These are phyloP conservation scores for Numenius phaeopus DNA, from an alignment of 2,797 vertebrate genomes.

Conservation along the genomic window DNA sequence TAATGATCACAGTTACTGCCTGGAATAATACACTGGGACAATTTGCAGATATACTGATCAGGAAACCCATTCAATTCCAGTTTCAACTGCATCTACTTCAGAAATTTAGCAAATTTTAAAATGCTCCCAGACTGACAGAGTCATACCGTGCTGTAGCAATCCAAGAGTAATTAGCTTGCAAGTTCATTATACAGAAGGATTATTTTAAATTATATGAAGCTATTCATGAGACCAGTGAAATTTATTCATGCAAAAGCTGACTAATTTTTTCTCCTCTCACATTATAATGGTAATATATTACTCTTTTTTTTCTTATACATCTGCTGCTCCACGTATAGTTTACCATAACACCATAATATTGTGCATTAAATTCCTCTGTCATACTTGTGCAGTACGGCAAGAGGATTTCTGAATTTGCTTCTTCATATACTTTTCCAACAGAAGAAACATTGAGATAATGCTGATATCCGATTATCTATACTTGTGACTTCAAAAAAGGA, in stretches of 20 bases:
- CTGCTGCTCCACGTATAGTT: background rate
- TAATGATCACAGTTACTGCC: background rate
- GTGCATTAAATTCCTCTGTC: background rate
- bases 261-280: constrained; percentile 16
- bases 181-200: constrained; percentile 24
- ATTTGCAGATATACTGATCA: background rate
- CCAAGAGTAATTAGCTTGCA: constrained; percentile 15
- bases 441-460: background rate
- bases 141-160: background rate
- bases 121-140: background rate
- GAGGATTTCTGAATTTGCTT: background rate
- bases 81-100: background rate
- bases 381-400: background rate
- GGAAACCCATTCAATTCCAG: background rate
- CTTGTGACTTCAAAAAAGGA: background rate
- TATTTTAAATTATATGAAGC: constrained; percentile 48
- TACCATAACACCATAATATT: background rate
- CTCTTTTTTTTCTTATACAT: background rate
- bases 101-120: background rate
- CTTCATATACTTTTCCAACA: background rate
- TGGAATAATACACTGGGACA: background rate
- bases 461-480: background rate
- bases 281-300: background rate
- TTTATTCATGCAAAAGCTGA: constrained; percentile 8
- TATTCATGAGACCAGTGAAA: constrained; percentile 4